Conservation (phyloP, 2,888 invertebrate genomes). For the Brachycybe producta region DNA sequence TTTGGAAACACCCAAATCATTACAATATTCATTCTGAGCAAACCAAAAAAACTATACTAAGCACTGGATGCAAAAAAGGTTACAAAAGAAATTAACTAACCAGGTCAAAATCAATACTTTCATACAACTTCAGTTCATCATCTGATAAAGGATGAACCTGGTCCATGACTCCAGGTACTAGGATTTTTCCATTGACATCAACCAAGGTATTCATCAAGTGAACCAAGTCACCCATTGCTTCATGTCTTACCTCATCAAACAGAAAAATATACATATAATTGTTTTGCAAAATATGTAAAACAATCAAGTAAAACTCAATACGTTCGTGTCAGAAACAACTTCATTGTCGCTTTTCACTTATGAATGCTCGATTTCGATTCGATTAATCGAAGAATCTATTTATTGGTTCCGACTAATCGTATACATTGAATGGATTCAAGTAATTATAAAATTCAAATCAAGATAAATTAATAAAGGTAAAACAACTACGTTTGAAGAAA, state of each 20-base stretch:
- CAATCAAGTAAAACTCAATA: no score
- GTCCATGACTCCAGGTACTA: constrained; percentile 66
- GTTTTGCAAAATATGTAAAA: no score
- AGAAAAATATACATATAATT: constrained; percentile 25
- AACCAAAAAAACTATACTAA: constrained; percentile 4
- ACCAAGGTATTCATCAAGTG: constrained; percentile 70
- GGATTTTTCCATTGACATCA: constrained; percentile 73
- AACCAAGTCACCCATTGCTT: constrained; percentile 83
- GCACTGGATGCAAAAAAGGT: neutral
- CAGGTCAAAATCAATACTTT: constrained; percentile 73
- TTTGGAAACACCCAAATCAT: constrained; percentile 52
- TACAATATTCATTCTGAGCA: constrained; percentile 49
- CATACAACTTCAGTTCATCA: constrained; percentile 58
- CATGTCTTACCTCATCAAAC: constrained; percentile 54
- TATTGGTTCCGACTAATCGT: no score
- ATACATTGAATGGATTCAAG: no score
- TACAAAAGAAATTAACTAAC: constrained; percentile 26
- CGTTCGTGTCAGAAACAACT: no score
- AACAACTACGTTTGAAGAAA: no score
- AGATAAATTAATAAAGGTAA: no score
- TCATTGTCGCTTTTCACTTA: neutral
- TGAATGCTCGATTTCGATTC: neutral
- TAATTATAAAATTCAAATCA: no score
- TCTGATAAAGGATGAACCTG: constrained; percentile 61
- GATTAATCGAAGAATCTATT: neutral